Conservation (phyloP, 2,113 vertebrate genomes). For the Pseudorectes ferrugineus region DNA sequence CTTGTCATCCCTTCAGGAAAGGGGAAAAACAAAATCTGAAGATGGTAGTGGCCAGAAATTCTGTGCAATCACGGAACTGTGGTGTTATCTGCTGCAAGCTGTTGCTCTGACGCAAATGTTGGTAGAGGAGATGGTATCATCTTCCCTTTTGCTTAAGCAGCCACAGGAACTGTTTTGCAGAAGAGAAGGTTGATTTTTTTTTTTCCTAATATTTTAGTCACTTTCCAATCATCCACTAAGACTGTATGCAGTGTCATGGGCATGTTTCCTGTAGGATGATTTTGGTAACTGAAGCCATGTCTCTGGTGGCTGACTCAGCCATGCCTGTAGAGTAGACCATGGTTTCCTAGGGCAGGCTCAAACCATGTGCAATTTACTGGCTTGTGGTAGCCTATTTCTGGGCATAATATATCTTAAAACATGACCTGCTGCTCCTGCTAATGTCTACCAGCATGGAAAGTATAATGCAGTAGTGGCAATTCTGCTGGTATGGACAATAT, state of each 20-base stretch:
- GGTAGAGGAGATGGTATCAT: not conserved
- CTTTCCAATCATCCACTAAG: not conserved
- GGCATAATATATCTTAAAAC: not conserved
- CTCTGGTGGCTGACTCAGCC: not conserved
- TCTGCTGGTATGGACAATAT: not conserved
- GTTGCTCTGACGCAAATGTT: not conserved
- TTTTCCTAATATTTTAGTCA: not conserved
- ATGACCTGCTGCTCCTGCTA: not conserved
- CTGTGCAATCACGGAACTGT: not conserved
- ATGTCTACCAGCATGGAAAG: not conserved
- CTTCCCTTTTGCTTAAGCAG: not conserved
- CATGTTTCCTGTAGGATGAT: not conserved
- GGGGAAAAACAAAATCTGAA: not conserved
- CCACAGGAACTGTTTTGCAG: not conserved
- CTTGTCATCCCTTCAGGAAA: not conserved
- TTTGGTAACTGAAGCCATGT: not conserved
- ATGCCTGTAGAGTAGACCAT: accelerated
- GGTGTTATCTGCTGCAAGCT: not conserved
- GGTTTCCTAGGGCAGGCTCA: not conserved
- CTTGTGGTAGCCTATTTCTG: not conserved
- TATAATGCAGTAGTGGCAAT: not conserved
- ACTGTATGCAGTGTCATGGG: not conserved
- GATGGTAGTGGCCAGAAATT: not conserved
- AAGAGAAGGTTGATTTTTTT: not conserved
- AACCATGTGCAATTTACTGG: not conserved